Evolutionary conservation across 1,140 invertebrate species (phyloP).

Genomic region (Battus philenor): DNA sequence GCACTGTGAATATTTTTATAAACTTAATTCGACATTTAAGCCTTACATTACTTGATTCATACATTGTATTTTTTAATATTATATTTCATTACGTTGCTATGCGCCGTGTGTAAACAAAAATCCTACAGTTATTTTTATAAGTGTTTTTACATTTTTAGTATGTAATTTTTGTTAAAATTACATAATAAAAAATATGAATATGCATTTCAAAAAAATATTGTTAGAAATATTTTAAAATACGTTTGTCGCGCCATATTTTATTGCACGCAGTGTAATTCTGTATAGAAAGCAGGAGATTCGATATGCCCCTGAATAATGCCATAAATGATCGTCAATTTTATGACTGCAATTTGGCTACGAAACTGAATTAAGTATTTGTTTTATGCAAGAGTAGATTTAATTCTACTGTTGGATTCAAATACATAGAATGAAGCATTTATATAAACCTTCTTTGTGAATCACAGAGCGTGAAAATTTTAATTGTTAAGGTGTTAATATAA

Average conservation of each 20-base stretch:
- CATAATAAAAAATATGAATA: no score
- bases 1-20: no score
- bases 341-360: conserved; percentile 62
- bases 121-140: no score
- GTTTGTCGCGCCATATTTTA: conserved; percentile 18
- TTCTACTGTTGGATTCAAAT: conserved; percentile 29
- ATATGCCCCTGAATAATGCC: conserved; percentile 67
- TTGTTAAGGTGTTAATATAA: conserved; percentile 36
- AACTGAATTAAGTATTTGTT: conserved; percentile 61
- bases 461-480: conserved; percentile 15
- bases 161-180: no score
- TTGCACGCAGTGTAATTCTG: conserved; percentile 46
- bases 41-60: neutral
- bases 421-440: conserved; percentile 13
- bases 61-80: no score
- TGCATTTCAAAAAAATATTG: no score
- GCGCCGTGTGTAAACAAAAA: no score
- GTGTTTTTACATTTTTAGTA: no score
- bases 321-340: conserved; percentile 70
- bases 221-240: no score
- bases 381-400: conserved; percentile 61
- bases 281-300: conserved; percentile 54
- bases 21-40: neutral
- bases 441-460: neutral
- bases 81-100: no score